Percentiles rank a stretch among this genome's conserved stretches.
Conservation (phyloP, 2,888 invertebrate genomes). For the Cheilosia vulpina region DNA sequence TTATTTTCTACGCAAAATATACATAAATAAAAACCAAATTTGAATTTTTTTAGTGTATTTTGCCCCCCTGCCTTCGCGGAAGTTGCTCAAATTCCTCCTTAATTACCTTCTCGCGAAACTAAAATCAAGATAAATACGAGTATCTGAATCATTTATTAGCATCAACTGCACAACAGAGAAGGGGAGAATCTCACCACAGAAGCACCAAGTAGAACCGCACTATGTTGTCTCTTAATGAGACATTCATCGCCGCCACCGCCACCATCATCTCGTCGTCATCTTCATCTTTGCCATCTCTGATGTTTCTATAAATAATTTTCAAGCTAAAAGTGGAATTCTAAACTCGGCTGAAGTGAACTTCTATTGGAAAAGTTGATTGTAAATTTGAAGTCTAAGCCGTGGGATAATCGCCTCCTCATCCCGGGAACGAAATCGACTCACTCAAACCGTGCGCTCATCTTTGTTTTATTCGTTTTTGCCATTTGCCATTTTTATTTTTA, state of each 20-base stretch:
- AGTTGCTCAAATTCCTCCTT: not conserved
- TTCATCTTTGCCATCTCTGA: constrained; percentile 52
- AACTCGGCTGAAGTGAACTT: constrained; percentile 11
- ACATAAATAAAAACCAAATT: not conserved
- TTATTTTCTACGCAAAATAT: not conserved
- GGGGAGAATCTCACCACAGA: constrained; percentile 27
- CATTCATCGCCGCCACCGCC: constrained; percentile 47
- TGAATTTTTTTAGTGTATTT: not conserved
- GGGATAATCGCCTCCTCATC: constrained; percentile 3
- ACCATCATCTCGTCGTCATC: constrained; percentile 39
- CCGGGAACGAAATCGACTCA: not conserved
- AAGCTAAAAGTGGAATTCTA: constrained; percentile 32
- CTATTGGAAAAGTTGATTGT: constrained; percentile 17
- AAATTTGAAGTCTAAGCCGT: constrained; percentile 1
- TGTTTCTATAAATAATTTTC: constrained; percentile 67
- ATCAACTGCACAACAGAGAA: constrained; percentile 25
- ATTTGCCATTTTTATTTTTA: constrained; percentile 47
- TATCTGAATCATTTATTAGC: constrained; percentile 22
- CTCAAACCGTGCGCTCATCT: constrained; percentile 23
- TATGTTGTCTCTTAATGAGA: constrained; percentile 67
- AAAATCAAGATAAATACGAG: constrained; percentile 22
- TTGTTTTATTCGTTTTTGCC: constrained; percentile 34
- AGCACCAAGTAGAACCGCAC: constrained; percentile 34
- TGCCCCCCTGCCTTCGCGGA: not conserved
- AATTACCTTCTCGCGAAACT: not conserved